Base-by-base conservation (phyloP, 1,140 invertebrate genomes). In the Prorops nasuta region DNA sequence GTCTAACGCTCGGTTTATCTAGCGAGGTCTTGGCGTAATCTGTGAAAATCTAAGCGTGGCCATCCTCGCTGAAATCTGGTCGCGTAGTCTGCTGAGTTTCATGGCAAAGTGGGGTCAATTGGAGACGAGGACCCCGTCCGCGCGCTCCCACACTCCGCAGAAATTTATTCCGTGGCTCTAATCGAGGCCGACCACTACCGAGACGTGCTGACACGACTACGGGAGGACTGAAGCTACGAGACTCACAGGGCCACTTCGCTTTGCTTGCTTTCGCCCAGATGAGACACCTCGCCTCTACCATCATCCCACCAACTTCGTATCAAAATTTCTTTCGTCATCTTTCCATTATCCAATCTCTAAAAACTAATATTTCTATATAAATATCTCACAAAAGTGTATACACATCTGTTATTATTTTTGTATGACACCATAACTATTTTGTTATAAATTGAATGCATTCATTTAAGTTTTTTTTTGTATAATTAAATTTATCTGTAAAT, bases 81-180 rank as follows among this genome's bases (percentile, higher is more conserved):
- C 54, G 60, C 56, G 39, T 43, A 55, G 59, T 44, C 46, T 41
- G 38, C 34, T 49, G 56, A 52, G 50, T 58, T 58, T 57, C 45
- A 37, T 43, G 34, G 54, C 60, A 65, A 66, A 66, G 60, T 66
- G 64, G 53, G 64, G 64, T 66, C 64, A 66, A 66, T 65, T 66
- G 60, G 55, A 57, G 49, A 63, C 56, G 62, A 57, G 62, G 54
- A 64, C 61, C 57, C 47, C 58, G 54, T 32, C 46, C 37, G 43
- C 38, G 51, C 60, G 63, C 64, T 63, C 64, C 60, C 64, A 65
- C 64, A 66, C 64, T 65, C 60, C 36, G 44, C 59, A 56, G 59
- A 66, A 66, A 63, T 66, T 64, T 60, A 62, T 62, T 62, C 59
- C 34, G 56, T 53, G 37, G 34, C 43, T 42, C 56, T 58, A 63